These are phyloP conservation scores for Pyrocephalus nanus DNA, from an alignment of 2,797 vertebrate species.

Conservation along the genomic window DNA sequence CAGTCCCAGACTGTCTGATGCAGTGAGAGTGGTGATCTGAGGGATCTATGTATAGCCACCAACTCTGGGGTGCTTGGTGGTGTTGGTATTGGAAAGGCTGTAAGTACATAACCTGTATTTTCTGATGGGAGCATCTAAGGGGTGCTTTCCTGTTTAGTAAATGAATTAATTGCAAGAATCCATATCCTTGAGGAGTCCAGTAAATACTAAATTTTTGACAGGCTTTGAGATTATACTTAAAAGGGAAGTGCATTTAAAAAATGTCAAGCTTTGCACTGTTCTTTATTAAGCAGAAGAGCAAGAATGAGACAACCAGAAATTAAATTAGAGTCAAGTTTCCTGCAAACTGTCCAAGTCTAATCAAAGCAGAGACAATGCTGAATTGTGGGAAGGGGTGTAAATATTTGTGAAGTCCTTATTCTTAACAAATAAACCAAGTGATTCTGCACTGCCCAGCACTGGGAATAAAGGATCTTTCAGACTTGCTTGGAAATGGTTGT, in stretches of 20 bases:
- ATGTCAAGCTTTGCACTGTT: not conserved
- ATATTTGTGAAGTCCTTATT: not conserved
- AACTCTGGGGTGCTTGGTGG: not conserved
- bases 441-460: not conserved
- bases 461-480: not conserved
- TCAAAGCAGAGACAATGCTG: not conserved
- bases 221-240: not conserved
- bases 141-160: not conserved
- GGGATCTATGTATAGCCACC: not conserved
- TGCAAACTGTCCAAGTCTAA: not conserved
- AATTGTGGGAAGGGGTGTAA: not conserved
- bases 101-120: not conserved
- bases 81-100: not conserved
- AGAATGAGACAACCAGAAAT: not conserved
- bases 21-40: not conserved
- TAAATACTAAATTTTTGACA: not conserved
- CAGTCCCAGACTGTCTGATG: not conserved
- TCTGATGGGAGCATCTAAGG: not conserved
- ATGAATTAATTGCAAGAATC: not conserved
- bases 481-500: not conserved
- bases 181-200: not conserved
- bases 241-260: not conserved
- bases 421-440: not conserved
- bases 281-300: not conserved
- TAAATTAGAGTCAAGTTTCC: not conserved